Conservation (phyloP, 2,888 invertebrate species). For the Chesias legatella region DNA sequence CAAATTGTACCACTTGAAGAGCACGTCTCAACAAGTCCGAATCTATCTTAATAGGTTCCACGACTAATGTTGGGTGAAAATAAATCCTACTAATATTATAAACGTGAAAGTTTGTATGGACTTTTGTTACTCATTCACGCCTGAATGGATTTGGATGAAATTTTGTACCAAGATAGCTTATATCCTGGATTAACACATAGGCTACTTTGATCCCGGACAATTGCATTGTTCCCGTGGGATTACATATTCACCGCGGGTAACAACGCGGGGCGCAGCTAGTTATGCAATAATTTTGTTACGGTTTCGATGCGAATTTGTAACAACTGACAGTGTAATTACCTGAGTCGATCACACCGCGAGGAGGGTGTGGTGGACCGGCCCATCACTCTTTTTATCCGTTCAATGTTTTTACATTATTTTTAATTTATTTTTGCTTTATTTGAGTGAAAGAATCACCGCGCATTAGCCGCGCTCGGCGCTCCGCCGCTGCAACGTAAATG, state of each 20-base stretch:
- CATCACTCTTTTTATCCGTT: conserved; percentile 68
- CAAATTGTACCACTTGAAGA: conserved; percentile 29
- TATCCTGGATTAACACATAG: too few relatives aligned
- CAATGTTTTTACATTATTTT: conserved; percentile 72
- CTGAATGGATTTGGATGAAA: too few relatives aligned
- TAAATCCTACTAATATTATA: too few relatives aligned
- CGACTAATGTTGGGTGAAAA: conserved; percentile 27
- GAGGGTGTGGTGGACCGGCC: conserved; percentile 65
- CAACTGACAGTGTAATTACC: conserved; percentile 70
- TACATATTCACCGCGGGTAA: too few relatives aligned
- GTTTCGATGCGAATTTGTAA: conserved; percentile 52
- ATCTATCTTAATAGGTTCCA: conserved; percentile 24
- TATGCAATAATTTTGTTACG: conserved; percentile 20
- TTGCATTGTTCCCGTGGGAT: too few relatives aligned
- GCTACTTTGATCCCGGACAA: too few relatives aligned
- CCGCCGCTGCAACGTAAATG: conserved; percentile 65
- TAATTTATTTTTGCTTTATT: conserved; percentile 71
- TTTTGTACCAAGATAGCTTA: too few relatives aligned
- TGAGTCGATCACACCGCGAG: conserved; percentile 56
- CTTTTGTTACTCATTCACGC: too few relatives aligned
- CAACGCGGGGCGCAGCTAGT: too few relatives aligned
- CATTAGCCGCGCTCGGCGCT: conserved; percentile 63
- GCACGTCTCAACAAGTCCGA: conserved; percentile 33
- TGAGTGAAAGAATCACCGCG: conserved; percentile 61
- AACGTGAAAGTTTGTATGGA: too few relatives aligned